Evolutionary conservation across 2,888 invertebrate genomes (phyloP).

Genomic region (Hypomecis atomaria): DNA sequence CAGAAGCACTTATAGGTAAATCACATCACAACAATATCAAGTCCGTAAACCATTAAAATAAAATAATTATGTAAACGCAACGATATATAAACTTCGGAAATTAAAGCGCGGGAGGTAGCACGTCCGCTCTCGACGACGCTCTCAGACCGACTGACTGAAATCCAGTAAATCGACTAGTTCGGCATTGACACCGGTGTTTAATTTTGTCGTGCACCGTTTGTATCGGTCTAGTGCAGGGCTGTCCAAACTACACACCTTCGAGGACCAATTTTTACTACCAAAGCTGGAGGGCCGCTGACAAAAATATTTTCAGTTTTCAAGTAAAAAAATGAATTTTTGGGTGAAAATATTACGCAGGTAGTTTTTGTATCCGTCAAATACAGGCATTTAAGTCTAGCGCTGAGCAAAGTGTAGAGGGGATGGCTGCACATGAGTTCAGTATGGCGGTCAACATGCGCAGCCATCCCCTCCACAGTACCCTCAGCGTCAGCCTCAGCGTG

Average conservation of each 20-base stretch:
- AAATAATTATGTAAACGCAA: constrained; percentile 8
- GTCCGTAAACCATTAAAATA: constrained; percentile 6
- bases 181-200: constrained; percentile 43
- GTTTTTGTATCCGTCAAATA: too few relatives aligned
- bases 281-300: neutral
- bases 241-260: too few relatives aligned
- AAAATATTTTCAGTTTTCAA: too few relatives aligned
- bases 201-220: constrained; percentile 27
- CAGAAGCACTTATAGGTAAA: constrained; percentile 13
- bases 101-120: constrained; percentile 28
- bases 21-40: constrained; percentile 18
- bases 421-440: too few relatives aligned
- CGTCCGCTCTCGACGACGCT: constrained; percentile 29
- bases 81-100: constrained; percentile 32
- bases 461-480: too few relatives aligned
- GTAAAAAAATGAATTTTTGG: too few relatives aligned
- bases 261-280: neutral
- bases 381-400: too few relatives aligned
- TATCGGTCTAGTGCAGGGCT: constrained; percentile 15
- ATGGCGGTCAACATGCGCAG: too few relatives aligned
- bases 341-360: too few relatives aligned
- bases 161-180: constrained; percentile 18
- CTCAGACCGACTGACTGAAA: constrained; percentile 38
- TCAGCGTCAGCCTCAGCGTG: too few relatives aligned
- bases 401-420: too few relatives aligned